phyloP scores from a whole-genome alignment of 2,113 vertebrate species.

The Pantherophis guttatus region DNA sequence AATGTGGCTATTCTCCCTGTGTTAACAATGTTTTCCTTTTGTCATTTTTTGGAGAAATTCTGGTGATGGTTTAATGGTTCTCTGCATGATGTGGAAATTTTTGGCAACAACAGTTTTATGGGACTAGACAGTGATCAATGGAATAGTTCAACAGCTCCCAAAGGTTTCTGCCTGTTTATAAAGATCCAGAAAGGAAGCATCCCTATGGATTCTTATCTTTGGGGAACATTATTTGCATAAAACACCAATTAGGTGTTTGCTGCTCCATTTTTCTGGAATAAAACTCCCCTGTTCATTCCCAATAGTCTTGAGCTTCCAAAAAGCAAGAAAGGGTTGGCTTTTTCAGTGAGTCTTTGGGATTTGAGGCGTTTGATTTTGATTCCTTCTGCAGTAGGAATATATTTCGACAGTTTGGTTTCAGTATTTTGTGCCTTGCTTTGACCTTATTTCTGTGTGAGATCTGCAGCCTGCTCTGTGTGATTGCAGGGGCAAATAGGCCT shows the following conservation, averaged over 20 bases:
- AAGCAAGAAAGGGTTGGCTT: not conserved
- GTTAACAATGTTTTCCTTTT: not conserved
- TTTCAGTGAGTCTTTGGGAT: not conserved
- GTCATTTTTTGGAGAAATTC: not conserved
- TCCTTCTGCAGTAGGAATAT: not conserved
- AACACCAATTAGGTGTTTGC: not conserved
- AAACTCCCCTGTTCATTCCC: not conserved
- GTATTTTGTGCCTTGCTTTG: not conserved
- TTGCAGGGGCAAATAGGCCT: not conserved
- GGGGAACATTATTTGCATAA: not conserved
- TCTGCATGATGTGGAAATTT: not conserved
- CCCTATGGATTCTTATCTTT: not conserved
- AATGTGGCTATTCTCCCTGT: not conserved
- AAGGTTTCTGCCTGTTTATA: not conserved
- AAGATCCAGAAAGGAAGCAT: not conserved
- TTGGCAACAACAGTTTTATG: not conserved
- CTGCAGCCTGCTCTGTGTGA: not conserved
- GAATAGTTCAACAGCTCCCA: not conserved
- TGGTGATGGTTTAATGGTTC: not conserved
- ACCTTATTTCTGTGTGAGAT: not conserved
- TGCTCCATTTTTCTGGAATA: not conserved
- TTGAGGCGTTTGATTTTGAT: not conserved
- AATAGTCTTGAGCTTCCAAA: not conserved
- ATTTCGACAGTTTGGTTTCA: not conserved
- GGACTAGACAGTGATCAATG: not conserved